phyloP scores from a whole-genome alignment of 2,888 invertebrate species.

The Limnephilus auricula region DNA sequence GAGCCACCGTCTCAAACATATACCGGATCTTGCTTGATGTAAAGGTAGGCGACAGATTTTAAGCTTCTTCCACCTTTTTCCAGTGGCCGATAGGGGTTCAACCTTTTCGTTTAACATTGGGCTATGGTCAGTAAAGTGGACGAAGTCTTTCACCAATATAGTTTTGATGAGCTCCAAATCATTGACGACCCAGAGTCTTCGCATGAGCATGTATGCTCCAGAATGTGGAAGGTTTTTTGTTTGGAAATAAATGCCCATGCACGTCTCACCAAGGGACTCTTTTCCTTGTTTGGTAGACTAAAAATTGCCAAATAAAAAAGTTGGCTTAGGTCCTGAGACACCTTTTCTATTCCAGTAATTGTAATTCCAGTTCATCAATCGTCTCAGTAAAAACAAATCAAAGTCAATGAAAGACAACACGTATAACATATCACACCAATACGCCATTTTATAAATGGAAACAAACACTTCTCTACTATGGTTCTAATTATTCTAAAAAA shows the following conservation, averaged over 20 bases:
- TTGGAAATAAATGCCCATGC: constrained; percentile 78
- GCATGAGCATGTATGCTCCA: constrained; percentile 81
- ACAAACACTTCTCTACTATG: too few species aligned
- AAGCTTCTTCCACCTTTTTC: constrained; percentile 57
- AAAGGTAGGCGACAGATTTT: constrained; percentile 56
- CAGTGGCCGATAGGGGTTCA: constrained; percentile 53
- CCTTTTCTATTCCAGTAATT: constrained; percentile 80
- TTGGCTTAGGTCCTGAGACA: constrained; percentile 77
- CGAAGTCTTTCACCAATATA: constrained; percentile 80
- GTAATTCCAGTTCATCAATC: constrained; percentile 70
- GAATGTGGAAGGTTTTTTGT: constrained; percentile 76
- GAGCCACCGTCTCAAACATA: constrained; percentile 55
- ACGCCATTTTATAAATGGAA: neutral
- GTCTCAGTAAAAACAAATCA: neutral
- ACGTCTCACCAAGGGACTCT: constrained; percentile 80
- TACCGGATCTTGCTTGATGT: constrained; percentile 58
- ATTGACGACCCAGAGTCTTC: constrained; percentile 80
- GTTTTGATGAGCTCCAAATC: constrained; percentile 80
- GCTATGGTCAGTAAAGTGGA: constrained; percentile 80
- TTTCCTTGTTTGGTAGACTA: constrained; percentile 76
- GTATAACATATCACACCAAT: neutral
- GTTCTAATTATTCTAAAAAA: too few species aligned
- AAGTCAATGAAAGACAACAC: neutral
- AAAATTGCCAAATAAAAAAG: constrained; percentile 82
- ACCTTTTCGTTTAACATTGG: constrained; percentile 69